phyloP scores from a whole-genome alignment of 2,113 vertebrate genomes.

The Dinomys branickii region DNA sequence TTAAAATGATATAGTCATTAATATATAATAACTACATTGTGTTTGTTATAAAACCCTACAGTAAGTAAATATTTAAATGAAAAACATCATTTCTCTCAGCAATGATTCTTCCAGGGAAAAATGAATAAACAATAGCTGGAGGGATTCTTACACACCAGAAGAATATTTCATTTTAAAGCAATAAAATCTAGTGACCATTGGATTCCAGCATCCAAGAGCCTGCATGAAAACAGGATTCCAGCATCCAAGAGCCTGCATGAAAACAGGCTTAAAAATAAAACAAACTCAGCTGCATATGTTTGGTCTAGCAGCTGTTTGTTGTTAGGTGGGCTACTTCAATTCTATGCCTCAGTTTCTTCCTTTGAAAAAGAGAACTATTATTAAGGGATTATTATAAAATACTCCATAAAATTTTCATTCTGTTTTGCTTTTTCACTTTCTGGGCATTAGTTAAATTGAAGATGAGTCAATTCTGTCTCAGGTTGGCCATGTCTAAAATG shows the following conservation, averaged over 20 bases:
- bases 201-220: background rate
- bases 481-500: background rate
- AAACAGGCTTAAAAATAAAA: background rate
- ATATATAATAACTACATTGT: background rate
- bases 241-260: too few relatives aligned
- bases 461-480: background rate
- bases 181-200: background rate
- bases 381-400: background rate
- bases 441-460: slow-evolving; percentile 26
- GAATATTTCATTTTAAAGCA: slow-evolving; percentile 30
- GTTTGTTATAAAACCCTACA: background rate
- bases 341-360: slow-evolving; percentile 5
- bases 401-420: background rate
- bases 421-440: background rate
- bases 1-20: background rate
- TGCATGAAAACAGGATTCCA: too few relatives aligned
- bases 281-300: background rate
- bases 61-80: background rate
- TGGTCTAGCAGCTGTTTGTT: background rate
- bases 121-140: background rate
- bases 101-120: slow-evolving; percentile 9
- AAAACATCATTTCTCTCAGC: background rate
- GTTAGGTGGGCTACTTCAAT: background rate
- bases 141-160: background rate
- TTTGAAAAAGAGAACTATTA: background rate